These are phyloP conservation scores for Dendroctonus valens DNA, from an alignment of 1,140 invertebrate species.

Conservation along the genomic window DNA sequence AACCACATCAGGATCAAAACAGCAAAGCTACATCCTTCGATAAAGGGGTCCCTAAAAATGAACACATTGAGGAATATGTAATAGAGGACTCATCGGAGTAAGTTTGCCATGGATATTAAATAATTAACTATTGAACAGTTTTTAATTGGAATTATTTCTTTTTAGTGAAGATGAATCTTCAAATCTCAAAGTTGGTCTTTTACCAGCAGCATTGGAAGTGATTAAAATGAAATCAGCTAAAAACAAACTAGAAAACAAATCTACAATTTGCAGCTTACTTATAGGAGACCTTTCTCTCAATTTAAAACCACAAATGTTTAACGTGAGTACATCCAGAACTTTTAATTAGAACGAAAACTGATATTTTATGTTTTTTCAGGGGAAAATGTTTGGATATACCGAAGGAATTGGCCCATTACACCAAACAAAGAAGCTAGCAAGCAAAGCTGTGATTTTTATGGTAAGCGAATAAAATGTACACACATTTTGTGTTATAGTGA, in stretches of 20 bases:
- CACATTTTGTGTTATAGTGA: not conserved
- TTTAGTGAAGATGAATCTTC: not conserved
- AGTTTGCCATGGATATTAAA: no score
- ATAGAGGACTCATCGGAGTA: no score
- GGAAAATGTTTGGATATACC: constrained; percentile 20
- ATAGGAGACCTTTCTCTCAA: constrained; percentile 8
- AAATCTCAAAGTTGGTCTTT: not conserved
- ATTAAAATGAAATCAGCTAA: not conserved
- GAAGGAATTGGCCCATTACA: constrained; percentile 5
- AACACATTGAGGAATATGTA: no score
- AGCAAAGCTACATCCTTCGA: no score
- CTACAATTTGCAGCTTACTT: constrained; percentile 9
- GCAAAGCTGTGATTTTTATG: constrained; percentile 24
- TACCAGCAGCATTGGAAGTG: not conserved
- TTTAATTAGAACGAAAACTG: no score
- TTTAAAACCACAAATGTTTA: constrained; percentile 14
- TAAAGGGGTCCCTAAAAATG: no score
- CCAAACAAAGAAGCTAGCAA: constrained; percentile 16
- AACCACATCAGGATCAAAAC: no score
- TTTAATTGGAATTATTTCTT: no score
- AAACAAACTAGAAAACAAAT: constrained; percentile 5
- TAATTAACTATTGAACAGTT: no score
- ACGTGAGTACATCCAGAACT: not conserved
- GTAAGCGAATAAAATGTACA: not conserved
- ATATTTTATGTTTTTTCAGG: constrained; percentile 11